Evolutionary conservation across 2,797 vertebrate species (phyloP).

Genomic region (Botia almorhae): DNA sequence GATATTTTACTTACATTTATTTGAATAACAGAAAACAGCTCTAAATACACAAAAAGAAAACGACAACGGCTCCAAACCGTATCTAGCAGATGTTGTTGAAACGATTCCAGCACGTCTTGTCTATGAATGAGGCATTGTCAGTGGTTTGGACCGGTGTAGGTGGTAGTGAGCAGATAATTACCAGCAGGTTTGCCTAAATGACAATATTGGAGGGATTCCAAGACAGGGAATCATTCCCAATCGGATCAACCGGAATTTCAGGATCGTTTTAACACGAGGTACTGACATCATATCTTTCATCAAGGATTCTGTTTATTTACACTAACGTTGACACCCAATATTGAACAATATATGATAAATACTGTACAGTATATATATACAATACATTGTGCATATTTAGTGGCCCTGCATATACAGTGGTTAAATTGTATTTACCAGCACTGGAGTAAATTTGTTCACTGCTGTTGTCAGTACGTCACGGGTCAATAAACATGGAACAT

Average conservation of each 20-base stretch:
- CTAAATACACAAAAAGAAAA: not conserved
- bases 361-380: no score
- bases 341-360: not conserved
- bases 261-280: slow-evolving; percentile 66
- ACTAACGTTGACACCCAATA: slow-evolving; percentile 65
- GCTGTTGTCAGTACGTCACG: no score
- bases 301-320: slow-evolving; percentile 66
- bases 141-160: not conserved
- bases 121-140: slow-evolving; percentile 27
- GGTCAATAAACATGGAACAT: no score
- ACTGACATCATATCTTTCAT: slow-evolving; percentile 67
- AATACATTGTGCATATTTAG: not conserved
- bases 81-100: slow-evolving; percentile 22
- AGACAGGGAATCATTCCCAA: slow-evolving; percentile 40
- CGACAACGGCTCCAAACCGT: not conserved
- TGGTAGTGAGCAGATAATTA: no score
- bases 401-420: not conserved
- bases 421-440: not conserved
- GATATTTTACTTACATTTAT: not conserved
- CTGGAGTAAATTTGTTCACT: no score
- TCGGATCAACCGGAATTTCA: slow-evolving; percentile 71
- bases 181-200: slow-evolving; percentile 26
- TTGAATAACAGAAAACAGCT: not conserved
- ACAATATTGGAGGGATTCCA: slow-evolving; percentile 41
- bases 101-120: not conserved